Percentiles rank a stretch among this genome's conserved stretches.
Conservation (phyloP, 2,797 vertebrate genomes). For the Darevskia mixta region DNA sequence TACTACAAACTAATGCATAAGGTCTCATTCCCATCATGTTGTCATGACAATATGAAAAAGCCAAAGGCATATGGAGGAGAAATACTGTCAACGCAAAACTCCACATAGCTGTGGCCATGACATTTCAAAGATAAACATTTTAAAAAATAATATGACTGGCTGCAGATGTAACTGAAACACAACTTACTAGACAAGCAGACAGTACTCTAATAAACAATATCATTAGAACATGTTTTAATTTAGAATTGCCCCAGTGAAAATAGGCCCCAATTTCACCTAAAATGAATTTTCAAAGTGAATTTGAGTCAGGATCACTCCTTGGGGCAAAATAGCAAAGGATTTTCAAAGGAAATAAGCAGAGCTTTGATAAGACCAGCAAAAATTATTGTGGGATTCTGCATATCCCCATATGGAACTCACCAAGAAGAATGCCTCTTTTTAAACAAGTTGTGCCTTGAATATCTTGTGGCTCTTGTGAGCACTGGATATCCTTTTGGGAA, state of each 20-base stretch:
- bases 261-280: not conserved
- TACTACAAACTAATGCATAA: not conserved
- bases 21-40: not conserved
- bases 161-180: not conserved
- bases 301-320: not conserved
- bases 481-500: not conserved
- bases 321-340: not conserved
- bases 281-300: not conserved
- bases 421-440: not conserved
- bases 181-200: not conserved
- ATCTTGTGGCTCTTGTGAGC: not conserved
- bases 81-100: not conserved
- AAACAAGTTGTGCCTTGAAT: not conserved
- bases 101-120: not conserved
- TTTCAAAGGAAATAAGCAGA: not conserved
- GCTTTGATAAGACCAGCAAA: not conserved
- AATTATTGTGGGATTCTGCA: not conserved
- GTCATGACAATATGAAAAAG: constrained; percentile 6
- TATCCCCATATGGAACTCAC: not conserved
- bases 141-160: not conserved
- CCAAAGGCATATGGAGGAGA: not conserved
- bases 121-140: not conserved
- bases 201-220: not conserved
- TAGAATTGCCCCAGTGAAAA: not conserved
- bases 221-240: not conserved